Percentiles rank a stretch among this genome's conserved stretches.
These are phyloP conservation scores for Brenthis daphne DNA, from an alignment of 2,888 invertebrate genomes.

Conservation along the genomic window DNA sequence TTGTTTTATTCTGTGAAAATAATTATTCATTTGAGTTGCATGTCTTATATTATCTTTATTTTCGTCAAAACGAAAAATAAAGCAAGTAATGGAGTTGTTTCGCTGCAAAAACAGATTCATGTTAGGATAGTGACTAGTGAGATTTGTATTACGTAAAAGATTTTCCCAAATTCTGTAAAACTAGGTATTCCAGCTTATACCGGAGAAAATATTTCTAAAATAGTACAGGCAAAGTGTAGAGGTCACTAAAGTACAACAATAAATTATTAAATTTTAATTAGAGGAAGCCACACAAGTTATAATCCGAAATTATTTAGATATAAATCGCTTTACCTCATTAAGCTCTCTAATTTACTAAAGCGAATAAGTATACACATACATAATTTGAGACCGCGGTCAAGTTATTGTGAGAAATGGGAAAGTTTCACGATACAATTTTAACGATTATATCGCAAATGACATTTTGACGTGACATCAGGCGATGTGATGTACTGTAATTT, in stretches of 20 bases:
- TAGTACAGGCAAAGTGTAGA: too few relatives aligned
- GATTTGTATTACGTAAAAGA: too few relatives aligned
- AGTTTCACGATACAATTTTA: slow-evolving; percentile 3
- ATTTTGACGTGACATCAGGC: slow-evolving; percentile 9
- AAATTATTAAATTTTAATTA: too few relatives aligned
- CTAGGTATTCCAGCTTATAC: too few relatives aligned
- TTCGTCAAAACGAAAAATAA: too few relatives aligned
- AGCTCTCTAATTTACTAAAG: neutral
- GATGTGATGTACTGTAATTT: neutral
- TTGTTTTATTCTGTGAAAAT: slow-evolving; percentile 23
- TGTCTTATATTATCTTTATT: neutral
- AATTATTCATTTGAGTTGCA: neutral
- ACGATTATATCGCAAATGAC: slow-evolving; percentile 10
- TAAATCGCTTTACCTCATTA: neutral
- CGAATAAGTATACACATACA: neutral
- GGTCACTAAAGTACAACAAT: too few relatives aligned
- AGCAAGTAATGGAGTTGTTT: too few relatives aligned
- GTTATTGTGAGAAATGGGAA: neutral
- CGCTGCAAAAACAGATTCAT: too few relatives aligned
- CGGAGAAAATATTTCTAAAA: too few relatives aligned
- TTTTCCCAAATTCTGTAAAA: too few relatives aligned
- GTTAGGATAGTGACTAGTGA: too few relatives aligned
- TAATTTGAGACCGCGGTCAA: neutral
- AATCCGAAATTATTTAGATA: neutral
- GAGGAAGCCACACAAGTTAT: too few relatives aligned